Conservation (phyloP, 1,140 invertebrate genomes). For the Drosophila repletoides region DNA sequence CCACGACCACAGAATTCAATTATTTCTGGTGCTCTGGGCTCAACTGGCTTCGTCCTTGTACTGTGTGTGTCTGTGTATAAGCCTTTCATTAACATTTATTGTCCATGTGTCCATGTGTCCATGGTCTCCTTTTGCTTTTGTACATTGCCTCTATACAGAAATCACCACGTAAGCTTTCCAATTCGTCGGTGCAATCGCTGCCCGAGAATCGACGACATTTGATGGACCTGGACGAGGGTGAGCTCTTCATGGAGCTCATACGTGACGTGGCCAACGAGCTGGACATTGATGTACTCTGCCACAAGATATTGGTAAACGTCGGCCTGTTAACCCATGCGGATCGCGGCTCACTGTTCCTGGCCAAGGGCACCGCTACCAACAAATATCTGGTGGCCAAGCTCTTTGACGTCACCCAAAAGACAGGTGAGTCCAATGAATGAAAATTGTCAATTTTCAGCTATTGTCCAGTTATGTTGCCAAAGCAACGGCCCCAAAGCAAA, state of each 20-base stretch:
- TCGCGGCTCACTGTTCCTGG: conserved; percentile 93
- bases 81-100: conserved; percentile 63
- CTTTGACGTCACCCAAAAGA: conserved; percentile 95
- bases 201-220: conserved; percentile 84
- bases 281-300: conserved; percentile 95
- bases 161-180: conserved; percentile 83
- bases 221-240: conserved; percentile 88
- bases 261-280: conserved; percentile 96
- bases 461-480: conserved; percentile 33
- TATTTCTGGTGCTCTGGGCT: conserved; percentile 15
- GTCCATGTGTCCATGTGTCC: conserved; percentile 10
- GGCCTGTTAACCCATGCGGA: conserved; percentile 93
- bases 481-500: conserved; percentile 7
- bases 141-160: conserved; percentile 75
- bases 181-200: conserved; percentile 80
- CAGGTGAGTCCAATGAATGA: conserved; percentile 84
- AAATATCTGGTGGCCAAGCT: conserved; percentile 94
- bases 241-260: conserved; percentile 96
- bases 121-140: neutral
- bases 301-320: conserved; percentile 97
- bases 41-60: neutral
- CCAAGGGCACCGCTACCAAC: conserved; percentile 89
- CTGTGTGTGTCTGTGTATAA: conserved; percentile 24
- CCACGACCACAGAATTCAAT: conserved; percentile 41
- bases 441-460: conserved; percentile 18